Evolutionary conservation across 2,888 invertebrate genomes (phyloP), one percentile per base, ranked within the genome.

Genomic region (Amitus sp.): DNA sequence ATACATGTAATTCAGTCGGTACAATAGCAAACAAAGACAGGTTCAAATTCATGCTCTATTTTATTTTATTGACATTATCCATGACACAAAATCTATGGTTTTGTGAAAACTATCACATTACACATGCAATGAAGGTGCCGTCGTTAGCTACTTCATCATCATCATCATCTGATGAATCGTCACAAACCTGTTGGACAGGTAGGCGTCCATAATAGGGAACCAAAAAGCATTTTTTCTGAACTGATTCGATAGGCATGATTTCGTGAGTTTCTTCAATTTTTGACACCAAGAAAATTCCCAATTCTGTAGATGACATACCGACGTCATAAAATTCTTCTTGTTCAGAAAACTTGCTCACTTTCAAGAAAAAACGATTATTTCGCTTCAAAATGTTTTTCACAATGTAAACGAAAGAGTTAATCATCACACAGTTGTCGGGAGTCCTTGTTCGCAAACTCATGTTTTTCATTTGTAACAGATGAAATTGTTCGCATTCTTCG

Each of bases 351-450:
- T n/a, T 27, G n/a, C 18, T 30, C 6, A 30, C 30, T 50, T 30
- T 30, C 7, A 50, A 12, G 9, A 50, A 30, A 28, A 42, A 50
- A n/a, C 18, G 5, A 1, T 30, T 19, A 15, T 42, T 28, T 3
- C 39, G 5, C 13, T 30, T 7, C n/a, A 50, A 5, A 28, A 50
- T 40, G n/a, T 50, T 50, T 10, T 28, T 28, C 18, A 50, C 30
- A n/a, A 50, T 12, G 17, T 19, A 30, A 1, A 42, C 30, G 17
- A 15, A 9, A 17, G 40, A n/a, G 1, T 50, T 17, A 7, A 40
- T 27, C 6, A 27, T n/a, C 27, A 49, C 30, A 17, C 53, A 53
- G 47, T 53, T 53, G 12, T 53, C 45, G 10, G 52, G 46, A 19
- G 9, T 27, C 9, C 23, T 9, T 10, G 52, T 53, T 13, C 52